Percentiles rank a stretch among this genome's conserved stretches.
These are phyloP conservation scores for Macrostomum lignano DNA, from an alignment of 1,140 invertebrate genomes.

Conservation along the genomic window DNA sequence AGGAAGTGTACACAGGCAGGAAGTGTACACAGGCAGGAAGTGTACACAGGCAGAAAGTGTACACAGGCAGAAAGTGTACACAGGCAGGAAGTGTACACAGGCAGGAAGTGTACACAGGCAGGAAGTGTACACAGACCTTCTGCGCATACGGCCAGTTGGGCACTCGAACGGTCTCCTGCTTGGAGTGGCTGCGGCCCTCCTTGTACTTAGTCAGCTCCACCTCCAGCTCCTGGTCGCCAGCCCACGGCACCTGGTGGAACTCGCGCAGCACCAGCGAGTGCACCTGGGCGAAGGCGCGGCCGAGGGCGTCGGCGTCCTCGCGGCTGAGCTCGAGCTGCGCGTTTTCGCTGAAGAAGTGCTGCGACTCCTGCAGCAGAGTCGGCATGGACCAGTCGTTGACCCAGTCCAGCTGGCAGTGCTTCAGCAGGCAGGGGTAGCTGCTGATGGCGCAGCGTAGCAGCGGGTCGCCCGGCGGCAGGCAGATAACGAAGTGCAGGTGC, in stretches of 20 bases:
- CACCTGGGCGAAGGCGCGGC: conserved; percentile 23
- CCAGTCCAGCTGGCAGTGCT: conserved; percentile 22
- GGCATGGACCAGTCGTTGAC: conserved; percentile 25
- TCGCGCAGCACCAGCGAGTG: conserved; percentile 23
- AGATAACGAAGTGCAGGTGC: conserved; percentile 24
- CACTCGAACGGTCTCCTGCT: conserved; percentile 12
- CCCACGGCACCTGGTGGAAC: conserved; percentile 23
- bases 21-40: too few relatives aligned
- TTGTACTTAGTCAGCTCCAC: conserved; percentile 12
- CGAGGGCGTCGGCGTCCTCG: too few relatives aligned
- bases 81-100: too few relatives aligned
- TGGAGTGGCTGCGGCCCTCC: conserved; percentile 14
- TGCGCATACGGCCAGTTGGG: conserved; percentile 23
- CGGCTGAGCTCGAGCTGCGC: conserved; percentile 1
- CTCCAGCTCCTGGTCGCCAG: conserved; percentile 16
- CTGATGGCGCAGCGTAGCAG: conserved; percentile 15
- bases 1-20: too few relatives aligned
- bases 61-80: too few relatives aligned
- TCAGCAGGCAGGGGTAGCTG: conserved; percentile 20
- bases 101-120: too few relatives aligned
- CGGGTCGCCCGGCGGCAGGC: conserved; percentile 16
- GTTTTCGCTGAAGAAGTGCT: conserved; percentile 13
- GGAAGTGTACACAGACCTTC: too few relatives aligned
- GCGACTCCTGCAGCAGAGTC: conserved; percentile 17
- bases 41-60: too few relatives aligned